Percentiles rank a stretch among this genome's conserved stretches.
Evolutionary conservation across 2,888 invertebrate genomes (phyloP).

Genomic region (Tipula lateralis): DNA sequence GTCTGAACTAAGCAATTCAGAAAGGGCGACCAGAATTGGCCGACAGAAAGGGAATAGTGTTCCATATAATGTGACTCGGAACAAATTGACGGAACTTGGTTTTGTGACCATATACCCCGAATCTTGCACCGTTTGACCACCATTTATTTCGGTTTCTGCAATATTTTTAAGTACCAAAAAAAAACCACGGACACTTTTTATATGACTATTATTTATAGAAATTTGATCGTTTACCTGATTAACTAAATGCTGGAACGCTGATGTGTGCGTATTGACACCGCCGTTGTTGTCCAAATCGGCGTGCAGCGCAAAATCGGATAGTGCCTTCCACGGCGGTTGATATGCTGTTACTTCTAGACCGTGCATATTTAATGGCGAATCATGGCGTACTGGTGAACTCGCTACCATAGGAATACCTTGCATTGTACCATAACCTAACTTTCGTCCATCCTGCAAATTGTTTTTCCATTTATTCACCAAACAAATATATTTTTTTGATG

Average conservation of each 20-base stretch:
- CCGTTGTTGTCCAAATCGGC: slow-evolving; percentile 74
- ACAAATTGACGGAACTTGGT: no score
- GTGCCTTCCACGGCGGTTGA: slow-evolving; percentile 96
- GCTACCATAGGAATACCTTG: slow-evolving; percentile 98
- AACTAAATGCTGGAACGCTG: slow-evolving; percentile 94
- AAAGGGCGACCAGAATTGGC: no score
- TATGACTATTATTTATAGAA: no score
- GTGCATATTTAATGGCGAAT: slow-evolving; percentile 79
- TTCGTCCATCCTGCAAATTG: slow-evolving; percentile 78
- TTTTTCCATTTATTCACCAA: slow-evolving; percentile 30
- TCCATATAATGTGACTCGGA: no score
- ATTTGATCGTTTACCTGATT: slow-evolving; percentile 81
- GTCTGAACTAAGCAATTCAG: no score
- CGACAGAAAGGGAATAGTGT: no score
- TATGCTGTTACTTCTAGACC: slow-evolving; percentile 85
- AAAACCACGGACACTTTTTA: no score
- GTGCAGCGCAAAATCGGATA: slow-evolving; percentile 92
- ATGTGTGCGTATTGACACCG: slow-evolving; percentile 77
- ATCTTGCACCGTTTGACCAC: no score
- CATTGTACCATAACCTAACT: slow-evolving; percentile 89
- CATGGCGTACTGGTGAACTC: slow-evolving; percentile 86
- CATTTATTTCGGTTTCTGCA: no score
- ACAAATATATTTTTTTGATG: slow-evolving; percentile 30
- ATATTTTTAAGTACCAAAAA: no score
- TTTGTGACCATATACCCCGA: no score